Base-by-base conservation (phyloP, 2,113 vertebrate genomes). In the Baryphthengus martii region DNA sequence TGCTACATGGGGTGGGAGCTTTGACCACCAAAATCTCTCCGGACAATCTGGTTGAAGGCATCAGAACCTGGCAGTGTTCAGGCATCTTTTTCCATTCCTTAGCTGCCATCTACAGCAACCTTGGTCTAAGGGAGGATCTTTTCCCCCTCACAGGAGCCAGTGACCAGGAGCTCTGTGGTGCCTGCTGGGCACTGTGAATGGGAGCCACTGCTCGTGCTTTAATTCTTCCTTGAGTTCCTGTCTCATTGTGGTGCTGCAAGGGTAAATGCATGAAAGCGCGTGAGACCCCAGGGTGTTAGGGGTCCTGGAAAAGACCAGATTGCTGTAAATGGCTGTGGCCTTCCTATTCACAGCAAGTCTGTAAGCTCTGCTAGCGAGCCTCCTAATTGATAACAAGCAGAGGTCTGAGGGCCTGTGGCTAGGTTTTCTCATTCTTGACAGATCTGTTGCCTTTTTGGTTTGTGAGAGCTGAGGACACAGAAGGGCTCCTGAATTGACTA, bases 381-480 rank as follows among this genome's bases (percentile, higher is more conserved):
- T 92, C 42, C 5, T 90, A 75, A 78, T 24, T 91, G 76, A 35
- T 88, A 83, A 82, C 77, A 63, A 89, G 74, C 67, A 66, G 71
- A 72, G 77, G 66, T 93, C 65, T 87, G 23, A 73, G 53, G 50
- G 80, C 79, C 47, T 0, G 3, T n/a, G 53, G 53, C 55, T 91
- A 33, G 67, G 44, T 82, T 85, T 94, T 90, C 49, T 92, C 35
- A 35, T 71, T 91, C 56, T 71, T 95, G 86, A 95, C 89, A 87
- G 58, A 85, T 76, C 40, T 83, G 92, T 92, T 96, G 88, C 87
- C 55, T 55, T 72, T 13, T 53, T 70, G 61, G 50, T 89, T 96
- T 86, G 44, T 70, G 47, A 78, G 74, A 83, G 17, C 50, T 17
- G 61, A 65, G 79, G 42, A 70, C 0, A 0, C 67, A 89, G 72